Evolutionary conservation across 2,113 vertebrate genomes (phyloP), one percentile per base, ranked within the genome.

Genomic region (Campylomormyrus tamandua): DNA sequence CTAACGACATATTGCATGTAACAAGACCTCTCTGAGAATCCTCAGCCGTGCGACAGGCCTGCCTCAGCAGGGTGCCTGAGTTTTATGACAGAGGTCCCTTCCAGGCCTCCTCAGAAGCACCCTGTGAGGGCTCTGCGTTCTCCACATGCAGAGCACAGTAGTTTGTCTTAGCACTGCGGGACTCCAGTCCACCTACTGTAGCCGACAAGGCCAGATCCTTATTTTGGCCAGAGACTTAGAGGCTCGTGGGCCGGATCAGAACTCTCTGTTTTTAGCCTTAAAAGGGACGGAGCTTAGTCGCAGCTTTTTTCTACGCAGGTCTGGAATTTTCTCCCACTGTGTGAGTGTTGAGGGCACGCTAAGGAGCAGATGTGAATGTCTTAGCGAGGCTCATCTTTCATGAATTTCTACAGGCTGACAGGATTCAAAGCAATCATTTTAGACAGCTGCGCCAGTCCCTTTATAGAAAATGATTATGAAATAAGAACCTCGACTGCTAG

Each of bases 231-330:
- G 90, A 90, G 56, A 87, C 91, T 91, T 91, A 92, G 90, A 88
- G 90, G 90, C 85, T 84, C 89, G 70, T 90, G 92, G 93, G 93
- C 56, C 92, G 93, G 93, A 92, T 94, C 94, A 94, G 92, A 94
- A 93, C 91, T 90, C 94, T 95, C 94, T 93, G 91, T 94, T 94
- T 95, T 95, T 94, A 92, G 91, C 96, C 95, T 96, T 96, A 96
- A 96, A 96, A 95, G 96, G 95, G 91, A 90, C 89, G 90, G 88
- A 87, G 74, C 90, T 66, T 53, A 35, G 74, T 52, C 58, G 35
- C 15, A 56, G 42, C 48, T 45, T 88, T 89, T 80, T 86, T 89
- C 53, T n/a, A 31, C 24, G 21, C 24, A 56, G 53, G 52, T 87
- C 52, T 91, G 88, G 90, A 91, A 91, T 91, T 90, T 87, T 90